Evolutionary conservation across 1,140 invertebrate genomes (phyloP), one percentile per base, ranked within the genome.

Genomic region (Glomeris maerens): DNA sequence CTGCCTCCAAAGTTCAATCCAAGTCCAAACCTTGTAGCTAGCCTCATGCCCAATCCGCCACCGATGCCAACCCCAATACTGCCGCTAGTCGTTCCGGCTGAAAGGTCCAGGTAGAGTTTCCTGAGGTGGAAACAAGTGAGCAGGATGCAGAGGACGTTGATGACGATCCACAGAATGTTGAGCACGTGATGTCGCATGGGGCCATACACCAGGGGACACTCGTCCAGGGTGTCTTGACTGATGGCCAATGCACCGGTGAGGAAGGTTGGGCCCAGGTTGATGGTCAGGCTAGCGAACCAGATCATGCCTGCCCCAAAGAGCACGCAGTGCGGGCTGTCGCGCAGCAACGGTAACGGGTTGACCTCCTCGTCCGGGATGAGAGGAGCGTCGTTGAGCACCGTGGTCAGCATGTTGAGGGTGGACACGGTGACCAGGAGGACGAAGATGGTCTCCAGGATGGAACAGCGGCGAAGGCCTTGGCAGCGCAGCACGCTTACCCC

Each of bases 301-400:
- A 90, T 90, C 79, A 91, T 91, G 67, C 86, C 86, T 25, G 86
- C 82, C 13, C 86, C 87, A 67, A 91, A 93, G 22, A 89, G 73
- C 3, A 91, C 84, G 66, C 87, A 93, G 73, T 88, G 79, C 0
- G 82, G 82, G 38, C 79, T 82, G 63, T 86, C 83, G 77, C 83
- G 78, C 39, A 85, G 70, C 45, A 81, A 64, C 2, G 80, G 79
- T 2, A 77, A 76, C 1, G 60, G 56, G 51, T 57, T 60, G 17
- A 57, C 58, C 28, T 64, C 59, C 50, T 68, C 62, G 51, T 72
- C 80, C 1, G 84, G 84, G 62, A 89, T 82, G 41, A 89, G 79
- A 3, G 85, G 86, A 45, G 84, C 85, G 66, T 91, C 85, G 67
- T 90, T 91, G 38, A 91, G 73, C 1, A 90, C 81, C 14, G 85